Evolutionary conservation across 2,113 vertebrate species (phyloP), one percentile per base, ranked within the genome.

Genomic region (Lepus europaeus): DNA sequence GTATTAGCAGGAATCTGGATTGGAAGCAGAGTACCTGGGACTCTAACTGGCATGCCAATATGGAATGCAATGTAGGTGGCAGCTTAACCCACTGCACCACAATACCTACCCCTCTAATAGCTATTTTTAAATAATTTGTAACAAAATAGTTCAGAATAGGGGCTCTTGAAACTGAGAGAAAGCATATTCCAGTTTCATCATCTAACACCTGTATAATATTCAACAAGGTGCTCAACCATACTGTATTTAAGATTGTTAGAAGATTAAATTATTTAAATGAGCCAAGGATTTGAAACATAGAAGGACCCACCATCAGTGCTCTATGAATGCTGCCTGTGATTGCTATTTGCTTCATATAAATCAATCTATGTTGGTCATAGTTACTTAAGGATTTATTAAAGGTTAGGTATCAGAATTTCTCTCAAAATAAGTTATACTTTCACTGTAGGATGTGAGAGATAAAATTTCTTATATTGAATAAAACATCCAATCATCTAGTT

Each of bases 401-500:
- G 36, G 0, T 81, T 91, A 78, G 70, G 14, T 91, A 76, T 87
- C 51, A 78, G 33, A 92, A 45, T 88, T n/a, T 93, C 49, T 72
- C 87, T 89, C 70, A 96, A 89, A 94, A 74, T 93, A 93, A 93
- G 9, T 87, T 94, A 5, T 81, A 89, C 78, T 68, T 79, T 93
- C 56, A 88, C 45, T 61, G 25, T 61, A 59, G 2, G 14, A 68
- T 73, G 79, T 82, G 49, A 89, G 31, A 87, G 9, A 77, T 63
- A 89, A 76, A 66, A 45, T 25, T 93, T 89, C 74, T n/a, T 77
- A 85, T 94, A 76, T 90, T 97, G 90, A 93, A 91, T 92, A 93
- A 95, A 94, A 90, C 53, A 94, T 96, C 33, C 33, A 96, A 25
- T 93, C 85, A 97, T 93, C 51, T 16, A 86, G 33, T 91, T 95